Evolutionary conservation across 2,113 vertebrate genomes (phyloP), one percentile per base, ranked within the genome.

Genomic region (Oxyura jamaicensis): DNA sequence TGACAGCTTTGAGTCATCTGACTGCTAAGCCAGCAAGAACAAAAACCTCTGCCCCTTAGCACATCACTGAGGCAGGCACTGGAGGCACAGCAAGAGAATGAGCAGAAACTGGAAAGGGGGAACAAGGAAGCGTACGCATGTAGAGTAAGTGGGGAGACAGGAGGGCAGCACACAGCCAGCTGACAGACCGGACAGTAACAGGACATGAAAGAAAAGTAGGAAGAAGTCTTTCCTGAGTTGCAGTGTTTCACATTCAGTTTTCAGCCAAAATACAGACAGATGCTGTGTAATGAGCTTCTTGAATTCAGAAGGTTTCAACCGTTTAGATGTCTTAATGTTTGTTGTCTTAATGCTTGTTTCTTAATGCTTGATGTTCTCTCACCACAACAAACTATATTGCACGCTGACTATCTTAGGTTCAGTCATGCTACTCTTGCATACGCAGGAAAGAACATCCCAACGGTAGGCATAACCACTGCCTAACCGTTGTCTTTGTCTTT

Each of bases 1-100:
- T 84, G 89, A 96, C 66, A 65, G 65, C 73, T 78, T 46, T 91
- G 91, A 92, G 39, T 95, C 94, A 95, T 42, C 73, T 39, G 48
- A 80, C 13, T 35, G 16, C 77, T 72, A 75, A 35, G 60, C 20
- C 71, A 76, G 20, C 48, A 85, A 60, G 13, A 11, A 72, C 5
- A 7, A 46, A 84, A 39, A 5, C 6, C 17, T 11, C 46, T 68
- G 42, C 22, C 59, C 41, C 55, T 59, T 22, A 39, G 46, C 42
- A 59, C 66, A 78, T 22, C 1, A 50, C 6, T 0, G n/a, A 69
- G 68, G 56, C 36, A 74, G 36, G 62, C 39, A 39, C 39, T 39
- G 39, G 39, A 39, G 39, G 39, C 29, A 2, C 10, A 2, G 31
- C 44, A 11, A 42, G 31, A 19, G 3, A 31, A 33, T 0, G 0